Evolutionary conservation across 1,140 invertebrate species (phyloP).

Genomic region (Euwallacea fornicatus): DNA sequence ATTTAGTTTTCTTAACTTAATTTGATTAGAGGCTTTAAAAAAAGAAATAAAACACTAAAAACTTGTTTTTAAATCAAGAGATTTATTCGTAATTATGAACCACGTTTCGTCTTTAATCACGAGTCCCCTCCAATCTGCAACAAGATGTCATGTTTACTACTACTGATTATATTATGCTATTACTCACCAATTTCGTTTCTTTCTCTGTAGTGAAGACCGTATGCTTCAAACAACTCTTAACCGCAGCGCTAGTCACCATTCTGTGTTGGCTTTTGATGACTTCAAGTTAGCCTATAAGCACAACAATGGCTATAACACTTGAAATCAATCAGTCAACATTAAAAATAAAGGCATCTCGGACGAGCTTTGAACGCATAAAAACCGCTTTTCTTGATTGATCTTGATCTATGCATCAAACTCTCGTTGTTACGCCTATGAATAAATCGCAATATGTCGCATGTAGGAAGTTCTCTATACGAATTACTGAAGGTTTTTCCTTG

Average conservation of each 20-base stretch:
- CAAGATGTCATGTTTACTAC: not conserved
- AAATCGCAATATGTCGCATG: not conserved
- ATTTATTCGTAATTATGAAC: no score
- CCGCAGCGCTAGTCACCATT: not conserved
- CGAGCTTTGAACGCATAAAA: not conserved
- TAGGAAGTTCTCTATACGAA: not conserved
- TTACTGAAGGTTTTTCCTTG: not conserved
- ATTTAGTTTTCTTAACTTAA: not conserved
- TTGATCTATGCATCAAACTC: no score
- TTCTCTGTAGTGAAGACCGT: not conserved
- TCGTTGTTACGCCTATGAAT: no score
- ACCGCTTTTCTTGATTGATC: not conserved
- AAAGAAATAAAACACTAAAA: not conserved
- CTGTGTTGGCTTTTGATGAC: no score
- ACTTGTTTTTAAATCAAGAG: no score
- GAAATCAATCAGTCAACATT: constrained; percentile 1
- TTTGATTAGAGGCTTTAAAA: not conserved
- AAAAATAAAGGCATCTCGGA: not conserved
- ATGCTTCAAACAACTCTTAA: not conserved
- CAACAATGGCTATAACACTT: not conserved
- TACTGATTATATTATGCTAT: not conserved
- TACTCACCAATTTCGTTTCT: not conserved
- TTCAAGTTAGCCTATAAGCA: not conserved
- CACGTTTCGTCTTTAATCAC: no score
- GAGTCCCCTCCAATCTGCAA: no score